phyloP scores from a whole-genome alignment of 2,888 invertebrate species.

The Creontiades dilutus region DNA sequence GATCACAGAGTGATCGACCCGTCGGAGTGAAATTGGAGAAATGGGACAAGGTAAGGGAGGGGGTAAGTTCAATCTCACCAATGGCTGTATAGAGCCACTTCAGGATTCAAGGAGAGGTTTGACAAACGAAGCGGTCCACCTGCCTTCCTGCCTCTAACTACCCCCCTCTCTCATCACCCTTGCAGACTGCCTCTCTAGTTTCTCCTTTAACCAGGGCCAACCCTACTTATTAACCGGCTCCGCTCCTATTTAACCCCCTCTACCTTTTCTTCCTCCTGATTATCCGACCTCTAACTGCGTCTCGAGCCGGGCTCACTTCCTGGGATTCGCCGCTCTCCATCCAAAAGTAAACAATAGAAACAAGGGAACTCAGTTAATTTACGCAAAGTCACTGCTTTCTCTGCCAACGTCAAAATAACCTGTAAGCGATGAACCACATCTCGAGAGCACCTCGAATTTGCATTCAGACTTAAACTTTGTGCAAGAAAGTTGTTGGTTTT shows the following conservation, averaged over 20 bases:
- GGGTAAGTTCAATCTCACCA: not conserved
- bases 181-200: no score
- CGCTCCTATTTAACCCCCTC: conserved; percentile 1
- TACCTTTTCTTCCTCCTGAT: not conserved
- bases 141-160: conserved; percentile 9
- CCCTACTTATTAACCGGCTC: not conserved
- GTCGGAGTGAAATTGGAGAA: no score
- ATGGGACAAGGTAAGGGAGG: no score
- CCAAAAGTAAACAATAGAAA: not conserved
- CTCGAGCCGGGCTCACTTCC: not conserved
- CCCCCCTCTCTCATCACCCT: not conserved
- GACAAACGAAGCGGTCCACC: conserved; percentile 35
- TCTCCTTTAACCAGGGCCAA: no score
- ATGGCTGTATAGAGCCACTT: not conserved
- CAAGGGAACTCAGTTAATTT: no score
- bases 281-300: not conserved
- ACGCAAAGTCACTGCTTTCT: no score
- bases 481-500: no score
- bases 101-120: conserved; percentile 1
- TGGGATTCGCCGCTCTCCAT: not conserved
- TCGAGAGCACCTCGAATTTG: no score
- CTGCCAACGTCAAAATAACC: no score
- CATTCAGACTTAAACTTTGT: no score
- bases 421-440: no score
- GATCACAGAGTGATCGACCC: no score